These are phyloP conservation scores for Thermophis baileyi DNA, from an alignment of 2,113 vertebrate species.

Conservation along the genomic window DNA sequence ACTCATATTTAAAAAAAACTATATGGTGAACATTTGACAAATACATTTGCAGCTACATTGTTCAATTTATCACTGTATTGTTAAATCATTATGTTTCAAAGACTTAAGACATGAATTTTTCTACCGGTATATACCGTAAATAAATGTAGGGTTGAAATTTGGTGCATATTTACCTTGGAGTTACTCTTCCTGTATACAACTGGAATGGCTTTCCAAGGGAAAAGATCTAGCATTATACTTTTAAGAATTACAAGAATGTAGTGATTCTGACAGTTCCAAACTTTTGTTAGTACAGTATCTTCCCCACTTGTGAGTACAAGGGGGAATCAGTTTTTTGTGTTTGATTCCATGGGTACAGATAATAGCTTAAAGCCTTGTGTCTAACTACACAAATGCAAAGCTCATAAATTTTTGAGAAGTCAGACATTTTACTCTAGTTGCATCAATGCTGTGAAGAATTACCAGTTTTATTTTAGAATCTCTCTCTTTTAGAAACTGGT, in stretches of 20 bases:
- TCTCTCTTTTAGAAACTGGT: background rate
- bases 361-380: background rate
- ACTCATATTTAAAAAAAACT: background rate
- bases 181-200: background rate
- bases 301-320: background rate
- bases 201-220: background rate
- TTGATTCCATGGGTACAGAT: background rate
- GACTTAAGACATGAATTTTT: background rate
- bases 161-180: background rate
- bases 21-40: background rate
- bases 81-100: background rate
- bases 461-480: background rate
- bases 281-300: background rate
- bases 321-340: background rate
- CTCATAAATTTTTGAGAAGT: conserved; percentile 4
- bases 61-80: background rate
- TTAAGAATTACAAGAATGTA: background rate
- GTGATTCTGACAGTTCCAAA: background rate
- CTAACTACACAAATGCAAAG: background rate
- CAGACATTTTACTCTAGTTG: background rate
- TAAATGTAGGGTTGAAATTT: background rate
- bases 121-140: background rate
- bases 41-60: background rate
- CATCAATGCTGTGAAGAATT: background rate
- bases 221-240: background rate